Percentiles rank a stretch among this genome's conserved stretches.
phyloP scores from a whole-genome alignment of 2,113 vertebrate genomes.

The Edolisoma coerulescens region DNA sequence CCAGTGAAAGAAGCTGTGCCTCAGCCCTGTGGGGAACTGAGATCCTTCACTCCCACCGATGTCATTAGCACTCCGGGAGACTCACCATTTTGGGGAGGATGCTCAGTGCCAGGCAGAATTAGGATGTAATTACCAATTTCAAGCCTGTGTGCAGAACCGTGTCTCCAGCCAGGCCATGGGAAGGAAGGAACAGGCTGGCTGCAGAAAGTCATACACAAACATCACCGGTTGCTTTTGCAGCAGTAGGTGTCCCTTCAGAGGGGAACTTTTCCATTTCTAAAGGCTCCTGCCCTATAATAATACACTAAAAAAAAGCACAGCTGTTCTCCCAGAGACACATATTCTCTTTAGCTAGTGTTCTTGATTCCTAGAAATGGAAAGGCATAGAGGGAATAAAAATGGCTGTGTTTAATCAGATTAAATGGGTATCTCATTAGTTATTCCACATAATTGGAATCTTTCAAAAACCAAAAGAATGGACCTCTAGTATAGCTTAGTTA shows the following conservation, averaged over 20 bases:
- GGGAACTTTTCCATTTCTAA: not conserved
- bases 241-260: not conserved
- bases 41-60: not conserved
- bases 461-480: not conserved
- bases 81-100: not conserved
- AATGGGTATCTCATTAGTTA: not conserved
- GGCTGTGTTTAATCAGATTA: not conserved
- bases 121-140: not conserved
- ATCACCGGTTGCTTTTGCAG: not conserved
- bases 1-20: not conserved
- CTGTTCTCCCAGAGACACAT: not conserved
- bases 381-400: not conserved
- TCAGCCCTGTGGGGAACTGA: not conserved
- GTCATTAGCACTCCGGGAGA: not conserved
- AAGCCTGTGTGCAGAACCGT: not conserved
- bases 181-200: not conserved
- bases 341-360: accelerated
- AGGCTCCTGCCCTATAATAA: not conserved
- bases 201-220: not conserved
- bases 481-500: not conserved
- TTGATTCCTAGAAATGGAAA: not conserved
- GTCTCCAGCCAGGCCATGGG: not conserved
- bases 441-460: not conserved
- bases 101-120: not conserved
- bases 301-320: not conserved